A percentile compares a stretch with the other conserved stretches of the same genome.
Conservation (phyloP, 2,113 vertebrate species). For the Porphyrio hochstetteri region DNA sequence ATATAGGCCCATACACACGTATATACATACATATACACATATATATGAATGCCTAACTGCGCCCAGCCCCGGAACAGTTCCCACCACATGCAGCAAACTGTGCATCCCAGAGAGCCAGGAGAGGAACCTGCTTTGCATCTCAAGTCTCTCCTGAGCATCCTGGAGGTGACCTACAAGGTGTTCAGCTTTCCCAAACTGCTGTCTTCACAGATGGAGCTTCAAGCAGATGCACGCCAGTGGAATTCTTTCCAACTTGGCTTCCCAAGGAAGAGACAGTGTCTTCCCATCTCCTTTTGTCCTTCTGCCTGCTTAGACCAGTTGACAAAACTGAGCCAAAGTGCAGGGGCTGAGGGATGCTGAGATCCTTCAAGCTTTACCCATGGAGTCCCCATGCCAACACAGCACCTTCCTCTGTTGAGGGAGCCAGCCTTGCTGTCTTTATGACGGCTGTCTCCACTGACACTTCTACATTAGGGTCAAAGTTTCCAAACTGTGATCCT, state of each 20-base stretch:
- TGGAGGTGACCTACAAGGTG: rapidly evolving
- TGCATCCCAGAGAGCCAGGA: not conserved
- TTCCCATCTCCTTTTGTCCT: not conserved
- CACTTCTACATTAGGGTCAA: not conserved
- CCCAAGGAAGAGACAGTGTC: not conserved
- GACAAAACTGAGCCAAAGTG: not conserved
- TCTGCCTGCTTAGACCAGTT: not conserved
- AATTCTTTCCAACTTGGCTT: not conserved
- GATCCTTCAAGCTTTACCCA: not conserved
- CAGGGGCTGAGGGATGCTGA: not conserved
- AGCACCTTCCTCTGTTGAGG: not conserved
- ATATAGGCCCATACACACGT: not conserved
- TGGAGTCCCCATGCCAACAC: rapidly evolving
- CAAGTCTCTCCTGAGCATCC: not conserved
- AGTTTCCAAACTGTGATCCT: not conserved
- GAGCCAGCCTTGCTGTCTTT: rapidly evolving
- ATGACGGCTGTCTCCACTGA: not conserved
- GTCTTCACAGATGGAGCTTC: not conserved
- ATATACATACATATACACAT: rapidly evolving
- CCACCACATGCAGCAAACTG: not conserved
- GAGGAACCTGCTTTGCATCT: not conserved
- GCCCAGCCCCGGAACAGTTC: not conserved
- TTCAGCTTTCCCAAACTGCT: not conserved
- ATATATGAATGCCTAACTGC: not conserved
- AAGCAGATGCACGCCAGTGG: rapidly evolving